These are phyloP conservation scores for Balaenoptera acutorostrata DNA, from an alignment of 2,113 vertebrate genomes.

Conservation along the genomic window DNA sequence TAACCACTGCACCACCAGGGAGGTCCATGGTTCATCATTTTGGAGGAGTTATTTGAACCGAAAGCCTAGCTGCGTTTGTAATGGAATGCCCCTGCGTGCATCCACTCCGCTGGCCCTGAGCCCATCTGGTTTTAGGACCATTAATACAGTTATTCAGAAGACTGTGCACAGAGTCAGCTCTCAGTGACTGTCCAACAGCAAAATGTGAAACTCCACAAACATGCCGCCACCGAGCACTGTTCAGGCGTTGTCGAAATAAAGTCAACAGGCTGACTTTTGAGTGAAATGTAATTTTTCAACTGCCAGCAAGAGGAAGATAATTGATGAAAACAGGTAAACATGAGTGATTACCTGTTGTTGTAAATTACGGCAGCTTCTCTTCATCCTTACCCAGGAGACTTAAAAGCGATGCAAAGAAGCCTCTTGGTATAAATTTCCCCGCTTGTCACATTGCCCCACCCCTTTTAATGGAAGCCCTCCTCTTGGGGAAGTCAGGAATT, in stretches of 20 bases:
- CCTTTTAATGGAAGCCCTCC: background rate
- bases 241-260: slow-evolving; percentile 59
- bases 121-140: background rate
- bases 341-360: slow-evolving; percentile 57
- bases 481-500: slow-evolving; percentile 23
- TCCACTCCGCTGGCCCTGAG: background rate
- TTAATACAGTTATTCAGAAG: background rate
- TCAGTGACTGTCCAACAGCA: background rate
- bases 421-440: slow-evolving; percentile 2
- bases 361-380: slow-evolving; percentile 4
- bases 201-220: background rate
- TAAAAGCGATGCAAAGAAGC: slow-evolving; percentile 18
- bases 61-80: background rate
- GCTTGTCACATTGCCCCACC: background rate
- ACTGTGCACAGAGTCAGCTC: background rate
- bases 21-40: background rate
- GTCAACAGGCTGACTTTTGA: slow-evolving; percentile 57
- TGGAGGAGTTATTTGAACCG: background rate
- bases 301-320: slow-evolving; percentile 60
- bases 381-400: background rate
- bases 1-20: no score
- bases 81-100: background rate
- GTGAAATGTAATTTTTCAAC: slow-evolving; percentile 53
- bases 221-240: background rate
- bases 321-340: slow-evolving; percentile 53